These are phyloP conservation scores for Cossypha caffra DNA, from an alignment of 2,797 vertebrate genomes.

Conservation along the genomic window DNA sequence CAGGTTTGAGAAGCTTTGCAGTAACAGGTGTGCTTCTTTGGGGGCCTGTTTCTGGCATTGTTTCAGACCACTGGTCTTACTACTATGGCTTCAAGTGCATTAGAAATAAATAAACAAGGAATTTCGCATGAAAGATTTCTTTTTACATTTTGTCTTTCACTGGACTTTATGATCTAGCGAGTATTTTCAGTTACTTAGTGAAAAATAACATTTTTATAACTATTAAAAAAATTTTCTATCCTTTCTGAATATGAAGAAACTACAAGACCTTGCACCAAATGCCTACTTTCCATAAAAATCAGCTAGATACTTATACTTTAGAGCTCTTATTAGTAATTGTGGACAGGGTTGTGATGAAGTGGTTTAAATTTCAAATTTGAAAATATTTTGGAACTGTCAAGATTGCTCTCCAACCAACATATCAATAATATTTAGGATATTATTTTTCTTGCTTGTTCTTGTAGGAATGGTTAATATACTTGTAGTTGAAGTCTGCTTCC, in stretches of 20 bases:
- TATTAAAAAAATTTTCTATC: neutral
- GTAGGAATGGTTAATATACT: neutral
- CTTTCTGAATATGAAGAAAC: neutral
- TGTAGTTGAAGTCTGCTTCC: neutral
- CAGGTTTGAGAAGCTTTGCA: neutral
- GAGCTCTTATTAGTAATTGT: neutral
- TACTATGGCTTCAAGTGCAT: neutral
- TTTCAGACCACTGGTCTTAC: neutral
- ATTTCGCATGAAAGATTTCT: neutral
- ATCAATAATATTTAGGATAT: neutral
- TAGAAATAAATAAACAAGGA: neutral
- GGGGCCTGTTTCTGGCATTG: neutral
- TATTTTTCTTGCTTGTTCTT: conserved; percentile 25
- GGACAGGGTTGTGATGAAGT: neutral
- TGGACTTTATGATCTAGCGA: neutral
- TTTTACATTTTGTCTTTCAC: neutral
- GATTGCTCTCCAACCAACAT: neutral
- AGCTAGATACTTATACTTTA: neutral
- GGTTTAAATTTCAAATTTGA: conserved; percentile 3
- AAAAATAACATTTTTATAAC: neutral
- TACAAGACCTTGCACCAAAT: neutral
- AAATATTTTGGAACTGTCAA: neutral
- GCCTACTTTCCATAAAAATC: neutral
- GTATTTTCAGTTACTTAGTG: neutral
- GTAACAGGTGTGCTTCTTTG: neutral